phyloP scores from a whole-genome alignment of 2,888 invertebrate species.

The Caenorhabditis drosophilae region DNA sequence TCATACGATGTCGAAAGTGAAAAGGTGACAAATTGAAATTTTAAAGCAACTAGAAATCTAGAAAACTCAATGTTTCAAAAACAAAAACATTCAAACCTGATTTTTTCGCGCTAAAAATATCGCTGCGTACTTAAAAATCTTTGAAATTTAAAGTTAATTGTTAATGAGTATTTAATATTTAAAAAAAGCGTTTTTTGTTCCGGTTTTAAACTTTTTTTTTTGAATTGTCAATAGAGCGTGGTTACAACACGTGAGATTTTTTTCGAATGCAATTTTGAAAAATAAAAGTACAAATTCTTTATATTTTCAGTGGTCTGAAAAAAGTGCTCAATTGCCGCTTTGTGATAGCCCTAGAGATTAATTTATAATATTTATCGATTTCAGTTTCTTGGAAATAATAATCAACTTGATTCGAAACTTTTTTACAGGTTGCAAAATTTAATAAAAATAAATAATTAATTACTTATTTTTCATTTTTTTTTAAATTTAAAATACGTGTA shows the following conservation, averaged over 20 bases:
- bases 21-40: too few species aligned
- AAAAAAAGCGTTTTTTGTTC: constrained; percentile 2
- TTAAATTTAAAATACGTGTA: constrained; percentile 2
- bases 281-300: too few species aligned
- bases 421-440: neutral
- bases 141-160: too few species aligned
- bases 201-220: constrained; percentile 1
- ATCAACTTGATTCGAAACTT: neutral
- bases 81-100: too few species aligned
- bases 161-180: too few species aligned
- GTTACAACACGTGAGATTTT: too few species aligned
- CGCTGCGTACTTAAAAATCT: too few species aligned
- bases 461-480: constrained; percentile 6
- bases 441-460: neutral
- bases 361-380: neutral
- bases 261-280: too few species aligned
- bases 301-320: constrained; percentile 37
- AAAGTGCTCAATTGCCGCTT: constrained; percentile 37
- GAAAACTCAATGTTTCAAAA: too few species aligned
- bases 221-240: too few species aligned
- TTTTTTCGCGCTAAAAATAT: too few species aligned
- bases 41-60: too few species aligned
- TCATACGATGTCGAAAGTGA: constrained; percentile 37
- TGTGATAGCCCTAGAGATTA: constrained; percentile 44
- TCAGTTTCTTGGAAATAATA: neutral